Evolutionary conservation across 2,113 vertebrate species (phyloP).

Genomic region (Terrapene triunguis): DNA sequence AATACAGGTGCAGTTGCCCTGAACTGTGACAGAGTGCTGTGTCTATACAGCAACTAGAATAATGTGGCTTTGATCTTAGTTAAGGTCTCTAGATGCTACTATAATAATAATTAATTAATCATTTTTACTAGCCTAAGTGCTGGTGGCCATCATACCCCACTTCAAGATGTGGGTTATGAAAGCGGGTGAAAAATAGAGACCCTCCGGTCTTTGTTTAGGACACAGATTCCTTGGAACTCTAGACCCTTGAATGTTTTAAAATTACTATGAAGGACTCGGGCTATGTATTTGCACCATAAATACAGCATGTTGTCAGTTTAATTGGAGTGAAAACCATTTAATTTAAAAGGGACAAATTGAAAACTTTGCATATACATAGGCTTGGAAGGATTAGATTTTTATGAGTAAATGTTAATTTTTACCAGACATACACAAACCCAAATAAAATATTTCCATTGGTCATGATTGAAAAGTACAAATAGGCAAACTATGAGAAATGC

Average conservation of each 20-base stretch:
- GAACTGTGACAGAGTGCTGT: too few species aligned
- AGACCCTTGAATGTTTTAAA: background rate
- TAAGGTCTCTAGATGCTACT: too few species aligned
- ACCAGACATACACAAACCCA: too few species aligned
- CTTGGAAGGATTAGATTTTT: too few species aligned
- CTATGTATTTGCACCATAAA: background rate
- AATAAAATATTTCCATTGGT: too few species aligned
- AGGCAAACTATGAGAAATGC: too few species aligned
- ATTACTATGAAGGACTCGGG: background rate
- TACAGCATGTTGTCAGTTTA: background rate
- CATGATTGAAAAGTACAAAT: too few species aligned
- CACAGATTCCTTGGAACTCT: background rate
- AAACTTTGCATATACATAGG: background rate
- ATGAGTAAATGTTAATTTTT: too few species aligned
- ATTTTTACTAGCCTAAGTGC: background rate
- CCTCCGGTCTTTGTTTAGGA: background rate
- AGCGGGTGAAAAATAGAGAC: background rate
- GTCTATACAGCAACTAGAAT: too few species aligned
- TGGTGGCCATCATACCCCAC: background rate
- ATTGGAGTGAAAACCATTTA: background rate
- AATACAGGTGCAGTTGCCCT: too few species aligned
- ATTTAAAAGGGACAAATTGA: background rate
- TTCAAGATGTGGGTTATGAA: background rate
- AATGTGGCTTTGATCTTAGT: too few species aligned
- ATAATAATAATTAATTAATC: too few species aligned